Base-by-base conservation (phyloP, 2,888 invertebrate genomes). In the Drosophila setosimentum region DNA sequence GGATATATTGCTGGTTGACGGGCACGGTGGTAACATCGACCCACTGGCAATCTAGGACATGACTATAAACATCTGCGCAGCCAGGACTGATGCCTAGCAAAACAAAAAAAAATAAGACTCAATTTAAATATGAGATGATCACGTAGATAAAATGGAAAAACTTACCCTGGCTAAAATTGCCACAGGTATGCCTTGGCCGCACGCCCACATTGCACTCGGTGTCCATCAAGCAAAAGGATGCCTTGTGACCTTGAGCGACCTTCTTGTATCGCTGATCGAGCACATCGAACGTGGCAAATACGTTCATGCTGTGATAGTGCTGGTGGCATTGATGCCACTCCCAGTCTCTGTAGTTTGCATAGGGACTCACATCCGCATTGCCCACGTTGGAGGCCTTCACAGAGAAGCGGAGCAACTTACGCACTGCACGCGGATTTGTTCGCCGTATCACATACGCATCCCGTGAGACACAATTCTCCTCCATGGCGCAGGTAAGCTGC, bases 161-260 rank as follows among this genome's bases (percentile, higher is more conserved):
- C 75, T 68, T 61, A 91, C 91, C 91, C 53, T 92, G 92, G 0
- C 90, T 90, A 51, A 77, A 80, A 33, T 92, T 92, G 48, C 91
- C 91, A 29, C 92, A 92, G 3, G 76, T 83, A 54, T 90, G 89
- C 50, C 78, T 85, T 0, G 70, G 68, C 1, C 8, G 42, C 2
- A 88, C 72, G 18, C 92, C 92, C 8, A 78, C 53, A 21, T 55
- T 75, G 67, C 92, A 92, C 3, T 70, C 69, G 0, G 86, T 67
- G 65, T 92, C 92, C 91, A 89, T 89, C 0, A 92, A 71, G 50
- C 92, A 92, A 62, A 92, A 92, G 10, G 92, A 92, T 1, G 92
- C 92, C 69, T 92, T 92, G 54, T 92, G 92, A 0, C 92, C 92
- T 58, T 92, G 82, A 6, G 92, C 92, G 18, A 92, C 75, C 50